Conservation (phyloP, 2,797 vertebrate species). For the Stomatorhinus walkeri region DNA sequence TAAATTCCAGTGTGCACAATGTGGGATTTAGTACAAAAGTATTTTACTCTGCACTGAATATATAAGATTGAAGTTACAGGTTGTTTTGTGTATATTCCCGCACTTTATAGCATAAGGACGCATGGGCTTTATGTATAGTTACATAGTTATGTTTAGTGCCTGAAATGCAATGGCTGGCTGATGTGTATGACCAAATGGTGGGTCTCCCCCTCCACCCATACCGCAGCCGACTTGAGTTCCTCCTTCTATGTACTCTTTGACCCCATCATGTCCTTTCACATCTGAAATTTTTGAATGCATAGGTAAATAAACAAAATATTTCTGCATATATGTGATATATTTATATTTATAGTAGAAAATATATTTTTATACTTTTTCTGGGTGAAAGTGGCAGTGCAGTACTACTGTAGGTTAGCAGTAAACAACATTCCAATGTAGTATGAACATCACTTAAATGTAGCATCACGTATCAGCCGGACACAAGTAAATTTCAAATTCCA, state of each 20-base stretch:
- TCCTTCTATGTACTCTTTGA: background rate
- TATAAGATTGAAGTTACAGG: background rate
- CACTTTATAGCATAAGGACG: background rate
- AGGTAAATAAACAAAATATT: background rate
- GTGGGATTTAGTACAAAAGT: background rate
- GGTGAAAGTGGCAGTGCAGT: background rate
- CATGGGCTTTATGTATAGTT: background rate
- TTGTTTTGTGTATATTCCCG: background rate
- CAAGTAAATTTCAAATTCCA: background rate
- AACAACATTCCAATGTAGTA: background rate
- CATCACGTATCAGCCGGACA: background rate
- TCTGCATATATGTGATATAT: background rate
- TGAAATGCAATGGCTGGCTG: background rate
- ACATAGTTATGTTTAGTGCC: background rate
- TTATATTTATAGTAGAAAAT: background rate
- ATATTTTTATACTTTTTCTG: background rate
- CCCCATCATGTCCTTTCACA: background rate
- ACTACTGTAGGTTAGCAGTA: background rate
- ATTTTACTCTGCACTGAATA: background rate
- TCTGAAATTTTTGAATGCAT: background rate
- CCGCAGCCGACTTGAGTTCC: background rate
- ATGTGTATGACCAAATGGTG: background rate
- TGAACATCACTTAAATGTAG: background rate
- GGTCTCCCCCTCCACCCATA: background rate
- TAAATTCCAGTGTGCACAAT: background rate